Base-by-base conservation (phyloP, 1,140 invertebrate species). In the Atta cephalotes region DNA sequence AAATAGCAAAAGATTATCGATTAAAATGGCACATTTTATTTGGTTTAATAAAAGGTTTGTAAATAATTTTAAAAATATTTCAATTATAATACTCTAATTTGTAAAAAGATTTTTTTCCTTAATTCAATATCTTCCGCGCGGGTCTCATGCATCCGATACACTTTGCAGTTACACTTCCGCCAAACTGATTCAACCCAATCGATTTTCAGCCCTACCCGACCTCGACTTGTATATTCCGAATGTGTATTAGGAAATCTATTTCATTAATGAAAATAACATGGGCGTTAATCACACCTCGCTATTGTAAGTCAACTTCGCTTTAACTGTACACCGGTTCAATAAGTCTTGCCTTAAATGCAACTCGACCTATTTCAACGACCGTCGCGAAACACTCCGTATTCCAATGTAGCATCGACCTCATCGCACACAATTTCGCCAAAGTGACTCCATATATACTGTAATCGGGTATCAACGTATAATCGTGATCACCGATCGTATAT, bases 231-330 rank as follows among this genome's bases (percentile, higher is more conserved):
- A 74, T 51, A 76, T 51, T 74, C 25, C 56, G 39, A 62, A 49
- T 84, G 56, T 31, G 28, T 76, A 51, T 76, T n/a, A 18, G 53
- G 25, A 25, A 71, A 62, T 18, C 31, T 56, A 84, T 56, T 49
- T 65, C 31, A 72, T 76, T 49, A 76, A 51, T 28, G 80, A n/a
- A 60, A 49, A 82, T 82, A 68, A 72, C 68, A 60, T n/a, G n/a
- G 28, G 35, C 66, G 53, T 18, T 5, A 49, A 49, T 82, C 21
- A 31, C 25, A 18, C 65, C 68, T 72, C 70, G 31, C 49, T 77
- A 18, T n/a, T 63, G 14, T 49, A 63, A 66, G 62, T 68, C 62
- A 79, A 21, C 31, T 35, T 49, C 39, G 39, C 53, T 82, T 58
- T 71, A 35, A 56, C 14, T 35, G 53, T 72, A 62, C 53, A 82